Base-by-base conservation (phyloP, 2,797 vertebrate genomes). In the Enteromius afrohamiltoni region DNA sequence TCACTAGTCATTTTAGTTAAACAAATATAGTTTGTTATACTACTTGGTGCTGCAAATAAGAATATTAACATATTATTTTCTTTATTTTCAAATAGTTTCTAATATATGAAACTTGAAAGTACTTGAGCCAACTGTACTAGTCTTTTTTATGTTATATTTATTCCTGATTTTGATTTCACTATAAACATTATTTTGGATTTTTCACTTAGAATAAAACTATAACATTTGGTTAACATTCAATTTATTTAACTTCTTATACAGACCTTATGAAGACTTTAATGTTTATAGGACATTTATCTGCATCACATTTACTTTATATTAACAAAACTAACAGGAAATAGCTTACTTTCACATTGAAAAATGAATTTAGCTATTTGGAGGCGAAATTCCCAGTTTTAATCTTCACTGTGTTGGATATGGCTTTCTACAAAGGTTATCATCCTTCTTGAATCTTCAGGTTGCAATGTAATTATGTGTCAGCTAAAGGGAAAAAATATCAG, bases 401-500 rank as follows among this genome's bases (percentile, higher is more conserved):
- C 6, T 86, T 62, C 9, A 80, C 74, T 23, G 23, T 67, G 74
- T 9, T 42, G 79, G 40, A 73, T 75, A 42, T 37, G 31, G 40
- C 53, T 74, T 79, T 42, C 29, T 71, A 60, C 47, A 73, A 77
- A 71, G 47, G 70, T 31, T 67, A 58, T 13, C 19, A 67, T 70
- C 74, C 47, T 62, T 34, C 23, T 42, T 68, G 71, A 64, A 60
- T 84, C 58, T 37, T 42, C 31, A 80, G 75, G 84, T 88, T 85
- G 45, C 82, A 69, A 82, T 77, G 42, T 85, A 84, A 90, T 84
- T 82, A 83, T 40, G 19, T 77, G 83, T 90, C 87, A 85, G 26
- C 87, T 79, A 85, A 73, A 73, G 53, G 17, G n/a, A 82, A 75
- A 31, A 64, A 55, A 76, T 76, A 31, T 68, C 73, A 58, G 17